A percentile compares a stretch with the other conserved stretches of the same genome.
Conservation (phyloP, 2,888 invertebrate genomes). For the Sminthurinus aureus region DNA sequence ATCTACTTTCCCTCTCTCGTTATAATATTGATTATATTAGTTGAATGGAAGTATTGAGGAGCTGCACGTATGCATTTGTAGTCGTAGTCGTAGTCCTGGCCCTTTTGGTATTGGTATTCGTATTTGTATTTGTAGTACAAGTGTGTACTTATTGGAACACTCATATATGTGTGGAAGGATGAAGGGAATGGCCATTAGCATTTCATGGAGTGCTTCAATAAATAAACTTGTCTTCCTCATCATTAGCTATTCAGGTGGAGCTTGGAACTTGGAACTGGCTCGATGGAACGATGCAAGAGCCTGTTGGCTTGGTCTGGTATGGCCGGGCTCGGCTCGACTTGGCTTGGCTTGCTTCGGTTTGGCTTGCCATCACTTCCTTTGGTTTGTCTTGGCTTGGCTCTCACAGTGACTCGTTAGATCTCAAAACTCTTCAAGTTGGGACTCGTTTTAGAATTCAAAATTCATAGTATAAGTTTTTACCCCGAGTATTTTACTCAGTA, state of each 20-base stretch:
- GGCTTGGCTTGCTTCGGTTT: too few species aligned
- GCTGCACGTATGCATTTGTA: not conserved
- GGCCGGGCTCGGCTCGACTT: too few species aligned
- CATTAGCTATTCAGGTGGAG: constrained; percentile 10
- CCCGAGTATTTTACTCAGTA: too few species aligned
- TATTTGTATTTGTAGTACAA: not conserved
- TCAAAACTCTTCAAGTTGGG: not conserved
- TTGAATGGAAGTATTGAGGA: too few species aligned
- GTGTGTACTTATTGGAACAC: not conserved
- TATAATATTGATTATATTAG: too few species aligned
- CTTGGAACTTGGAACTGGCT: not conserved
- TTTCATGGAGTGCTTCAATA: constrained; percentile 9
- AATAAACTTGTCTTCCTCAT: constrained; percentile 18
- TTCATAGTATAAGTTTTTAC: constrained; percentile 2
- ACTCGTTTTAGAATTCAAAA: not conserved
- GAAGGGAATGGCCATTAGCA: not conserved
- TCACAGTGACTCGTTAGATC: too few species aligned
- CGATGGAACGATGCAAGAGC: not conserved
- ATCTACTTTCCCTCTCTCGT: not conserved
- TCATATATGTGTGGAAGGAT: not conserved
- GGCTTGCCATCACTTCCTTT: too few species aligned
- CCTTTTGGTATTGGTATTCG: too few species aligned
- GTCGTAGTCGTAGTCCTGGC: not conserved
- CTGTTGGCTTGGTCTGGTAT: too few species aligned
- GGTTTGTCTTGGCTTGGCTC: too few species aligned